Evolutionary conservation across 2,113 vertebrate genomes (phyloP).

Genomic region (Scalopus aquaticus): DNA sequence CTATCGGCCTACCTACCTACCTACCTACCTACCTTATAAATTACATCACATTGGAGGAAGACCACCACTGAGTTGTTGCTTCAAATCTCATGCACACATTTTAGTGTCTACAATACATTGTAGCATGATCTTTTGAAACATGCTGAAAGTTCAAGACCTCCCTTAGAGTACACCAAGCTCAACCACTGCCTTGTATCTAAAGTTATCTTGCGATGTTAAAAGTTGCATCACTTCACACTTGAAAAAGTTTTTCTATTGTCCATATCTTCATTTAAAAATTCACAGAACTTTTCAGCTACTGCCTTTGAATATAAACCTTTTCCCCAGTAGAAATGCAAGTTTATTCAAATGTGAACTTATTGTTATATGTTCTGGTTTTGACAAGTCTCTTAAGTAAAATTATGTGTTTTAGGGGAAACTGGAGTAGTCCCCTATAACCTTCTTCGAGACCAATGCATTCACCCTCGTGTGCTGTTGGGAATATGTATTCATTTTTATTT

Average conservation of each 20-base stretch:
- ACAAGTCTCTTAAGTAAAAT: background rate
- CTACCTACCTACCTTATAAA: background rate
- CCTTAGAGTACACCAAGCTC: background rate
- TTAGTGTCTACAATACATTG: background rate
- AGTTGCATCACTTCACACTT: background rate
- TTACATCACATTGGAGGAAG: background rate
- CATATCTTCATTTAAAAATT: background rate
- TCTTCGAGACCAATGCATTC: background rate
- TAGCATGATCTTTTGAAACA: background rate
- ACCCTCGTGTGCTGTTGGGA: background rate
- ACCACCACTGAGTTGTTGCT: background rate
- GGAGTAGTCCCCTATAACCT: background rate
- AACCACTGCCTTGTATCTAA: fast-evolving
- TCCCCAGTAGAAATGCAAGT: background rate
- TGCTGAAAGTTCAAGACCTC: background rate
- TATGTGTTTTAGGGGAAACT: fast-evolving
- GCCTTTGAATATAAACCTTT: background rate
- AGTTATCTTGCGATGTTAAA: background rate
- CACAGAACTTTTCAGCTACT: background rate
- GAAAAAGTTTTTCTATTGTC: background rate
- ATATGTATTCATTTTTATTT: background rate
- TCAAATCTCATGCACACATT: background rate
- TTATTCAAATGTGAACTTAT: background rate
- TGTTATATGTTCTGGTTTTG: background rate
- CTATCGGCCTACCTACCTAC: too few species aligned